phyloP scores from a whole-genome alignment of 1,140 invertebrate species.

The Bombus soroeensis region DNA sequence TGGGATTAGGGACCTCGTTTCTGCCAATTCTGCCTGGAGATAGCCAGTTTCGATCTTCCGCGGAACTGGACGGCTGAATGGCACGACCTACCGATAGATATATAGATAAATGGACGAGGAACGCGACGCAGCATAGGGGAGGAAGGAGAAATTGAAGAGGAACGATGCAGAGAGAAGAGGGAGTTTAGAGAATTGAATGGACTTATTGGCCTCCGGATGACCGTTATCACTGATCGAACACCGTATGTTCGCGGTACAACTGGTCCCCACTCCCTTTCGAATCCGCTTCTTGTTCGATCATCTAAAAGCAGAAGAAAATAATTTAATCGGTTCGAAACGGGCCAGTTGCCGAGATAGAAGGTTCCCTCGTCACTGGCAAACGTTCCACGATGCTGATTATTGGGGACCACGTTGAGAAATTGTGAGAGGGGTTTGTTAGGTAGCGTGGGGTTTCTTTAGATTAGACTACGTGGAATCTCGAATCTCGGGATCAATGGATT shows the following conservation, averaged over 20 bases:
- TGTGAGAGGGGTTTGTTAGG: background rate
- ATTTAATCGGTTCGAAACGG: slow-evolving; percentile 22
- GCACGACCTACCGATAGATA: slow-evolving; percentile 34
- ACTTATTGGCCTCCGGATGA: slow-evolving; percentile 59
- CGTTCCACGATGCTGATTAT: background rate
- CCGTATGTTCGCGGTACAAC: background rate
- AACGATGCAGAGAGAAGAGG: slow-evolving; percentile 30
- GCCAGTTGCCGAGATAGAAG: background rate
- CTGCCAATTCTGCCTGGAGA: slow-evolving; percentile 65
- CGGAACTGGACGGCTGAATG: slow-evolving; percentile 26
- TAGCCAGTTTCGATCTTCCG: slow-evolving; percentile 70
- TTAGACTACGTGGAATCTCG: background rate
- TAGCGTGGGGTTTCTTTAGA: background rate
- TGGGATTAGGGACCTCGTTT: slow-evolving; percentile 74
- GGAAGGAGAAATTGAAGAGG: slow-evolving; percentile 19
- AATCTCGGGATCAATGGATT: background rate
- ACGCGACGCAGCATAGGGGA: background rate
- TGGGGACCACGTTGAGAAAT: background rate
- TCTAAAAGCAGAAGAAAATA: slow-evolving; percentile 12
- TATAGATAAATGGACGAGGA: slow-evolving; percentile 53
- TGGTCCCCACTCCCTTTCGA: background rate
- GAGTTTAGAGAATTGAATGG: slow-evolving; percentile 57
- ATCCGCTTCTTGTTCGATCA: background rate
- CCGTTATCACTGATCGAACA: slow-evolving; percentile 45
- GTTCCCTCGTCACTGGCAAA: background rate